Base-by-base conservation (phyloP, 2,797 vertebrate genomes). In the Atherinosoma microstoma region DNA sequence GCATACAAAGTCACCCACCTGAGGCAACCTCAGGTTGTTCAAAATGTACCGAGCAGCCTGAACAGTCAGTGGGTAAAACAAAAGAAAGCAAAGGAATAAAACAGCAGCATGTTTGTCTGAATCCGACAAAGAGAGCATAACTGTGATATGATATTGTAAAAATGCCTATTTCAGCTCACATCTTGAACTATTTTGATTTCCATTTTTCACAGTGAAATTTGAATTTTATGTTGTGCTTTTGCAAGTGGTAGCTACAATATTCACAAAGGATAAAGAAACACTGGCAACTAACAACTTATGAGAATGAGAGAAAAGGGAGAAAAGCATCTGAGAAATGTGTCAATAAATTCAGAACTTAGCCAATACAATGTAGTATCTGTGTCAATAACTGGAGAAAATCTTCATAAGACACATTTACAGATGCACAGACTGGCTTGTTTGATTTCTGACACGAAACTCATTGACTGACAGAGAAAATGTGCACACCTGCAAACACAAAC, bases 1-100 rank as follows among this genome's bases (percentile, higher is more conserved):
- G 60, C 29, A 38, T 65, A 66, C 75, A 58, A 63, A 65, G 75
- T 49, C 75, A 70, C 71, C 76, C 80, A 90, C 88, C 82, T 80
- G 72, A 70, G 80, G 75, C 73, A 72, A 80, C 70, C 74, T 73
- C 53, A 67, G 62, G 78, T 66, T 78, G 62, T 80, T 76, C 64
- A 58, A 71, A 76, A 67, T 78, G 66, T 24, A 73, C 74, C 54
- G 58, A 84, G 64, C 57, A 62, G 73, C 62, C 58, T 51, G 38
- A 71, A 65, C 58, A 73, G 20, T 62, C 10, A 49, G 30, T 0
- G 3, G 24, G 51, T 49, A 58, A 61, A 69, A 75, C 47, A 70
- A 15, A 35, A 61, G 60, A 76, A 75, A 70, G 15, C 35, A 47
- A 53, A 67, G 18, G 16, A 16, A 68, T 51, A 22, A 62, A 82